Percentiles rank a stretch among this genome's conserved stretches.
Conservation (phyloP, 2,113 vertebrate species). For the Callospermophilus lateralis region DNA sequence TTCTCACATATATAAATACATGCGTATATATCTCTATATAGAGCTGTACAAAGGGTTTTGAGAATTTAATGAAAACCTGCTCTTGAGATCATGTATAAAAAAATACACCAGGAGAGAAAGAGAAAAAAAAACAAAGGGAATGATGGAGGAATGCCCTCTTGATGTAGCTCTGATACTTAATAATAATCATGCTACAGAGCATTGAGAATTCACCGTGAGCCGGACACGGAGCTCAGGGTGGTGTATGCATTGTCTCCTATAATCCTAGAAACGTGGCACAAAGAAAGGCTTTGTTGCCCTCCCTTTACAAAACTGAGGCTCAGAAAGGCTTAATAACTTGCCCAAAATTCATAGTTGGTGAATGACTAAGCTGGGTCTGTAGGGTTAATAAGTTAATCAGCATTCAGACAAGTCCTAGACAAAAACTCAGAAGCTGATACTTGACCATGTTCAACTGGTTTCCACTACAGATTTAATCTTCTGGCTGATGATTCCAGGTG, state of each 20-base stretch:
- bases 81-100: slow-evolving; percentile 26
- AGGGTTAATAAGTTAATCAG: background rate
- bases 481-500: background rate
- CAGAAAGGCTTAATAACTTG: background rate
- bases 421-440: background rate
- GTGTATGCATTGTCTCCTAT: too few relatives aligned
- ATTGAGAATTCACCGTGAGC: background rate
- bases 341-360: background rate
- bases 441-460: background rate
- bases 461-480: background rate
- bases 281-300: accelerated
- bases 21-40: background rate
- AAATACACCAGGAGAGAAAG: background rate
- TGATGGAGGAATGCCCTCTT: background rate
- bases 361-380: background rate
- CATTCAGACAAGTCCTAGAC: background rate
- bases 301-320: background rate
- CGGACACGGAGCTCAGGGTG: background rate
- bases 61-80: background rate
- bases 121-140: background rate
- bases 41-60: background rate
- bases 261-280: background rate
- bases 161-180: background rate
- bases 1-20: background rate
- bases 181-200: background rate